Evolutionary conservation across 2,888 invertebrate species (phyloP).

Genomic region (Lasioglossum morio): DNA sequence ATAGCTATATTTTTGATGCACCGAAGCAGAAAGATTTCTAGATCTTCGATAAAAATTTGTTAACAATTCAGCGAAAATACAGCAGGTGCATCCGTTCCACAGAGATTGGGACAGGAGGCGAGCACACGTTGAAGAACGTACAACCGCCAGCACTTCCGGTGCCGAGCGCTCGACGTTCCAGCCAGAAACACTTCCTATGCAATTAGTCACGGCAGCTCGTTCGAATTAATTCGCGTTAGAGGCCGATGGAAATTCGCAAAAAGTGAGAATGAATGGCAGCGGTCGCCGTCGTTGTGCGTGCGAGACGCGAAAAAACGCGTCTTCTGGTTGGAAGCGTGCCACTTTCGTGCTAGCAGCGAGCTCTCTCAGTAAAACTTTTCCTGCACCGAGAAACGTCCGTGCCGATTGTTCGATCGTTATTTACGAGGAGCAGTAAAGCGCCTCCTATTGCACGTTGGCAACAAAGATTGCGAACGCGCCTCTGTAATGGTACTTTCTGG

Average conservation of each 20-base stretch:
- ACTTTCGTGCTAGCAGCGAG: no score
- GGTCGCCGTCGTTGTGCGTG: slow-evolving; percentile 1
- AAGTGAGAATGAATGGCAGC: neutral
- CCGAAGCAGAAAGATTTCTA: neutral
- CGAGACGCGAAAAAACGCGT: neutral
- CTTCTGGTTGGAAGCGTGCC: slow-evolving; percentile 14
- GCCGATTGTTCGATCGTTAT: slow-evolving; percentile 24
- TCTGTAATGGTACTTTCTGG: neutral
- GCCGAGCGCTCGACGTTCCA: neutral
- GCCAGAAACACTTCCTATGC: slow-evolving; percentile 70
- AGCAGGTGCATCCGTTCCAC: neutral
- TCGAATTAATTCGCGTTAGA: slow-evolving; percentile 23
- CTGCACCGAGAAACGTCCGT: neutral
- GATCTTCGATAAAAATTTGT: neutral
- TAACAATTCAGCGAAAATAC: neutral
- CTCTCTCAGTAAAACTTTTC: slow-evolving; percentile 35
- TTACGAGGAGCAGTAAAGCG: slow-evolving; percentile 25
- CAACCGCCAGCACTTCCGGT: slow-evolving; percentile 26
- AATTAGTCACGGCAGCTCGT: slow-evolving; percentile 75
- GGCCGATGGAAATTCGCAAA: slow-evolving; percentile 6
- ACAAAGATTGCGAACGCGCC: neutral
- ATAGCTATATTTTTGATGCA: neutral
- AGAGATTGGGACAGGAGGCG: neutral
- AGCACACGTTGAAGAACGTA: neutral
- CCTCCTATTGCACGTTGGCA: no score